These are phyloP conservation scores for Timema podura DNA, from an alignment of 2,888 invertebrate species.

Conservation along the genomic window DNA sequence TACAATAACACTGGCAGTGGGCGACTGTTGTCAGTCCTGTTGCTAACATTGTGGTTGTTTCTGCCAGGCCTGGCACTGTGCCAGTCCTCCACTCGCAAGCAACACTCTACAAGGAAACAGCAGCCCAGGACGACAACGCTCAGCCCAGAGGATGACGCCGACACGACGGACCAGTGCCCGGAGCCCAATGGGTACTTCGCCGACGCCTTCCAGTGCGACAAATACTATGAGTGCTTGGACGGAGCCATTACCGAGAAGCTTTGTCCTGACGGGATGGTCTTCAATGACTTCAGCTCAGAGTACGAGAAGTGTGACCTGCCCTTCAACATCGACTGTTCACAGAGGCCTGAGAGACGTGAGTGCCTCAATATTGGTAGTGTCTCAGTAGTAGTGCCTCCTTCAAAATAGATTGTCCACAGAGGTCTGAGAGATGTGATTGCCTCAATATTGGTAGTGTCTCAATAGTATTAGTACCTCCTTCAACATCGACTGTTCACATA, in stretches of 20 bases:
- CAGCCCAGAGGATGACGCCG: slow-evolving; percentile 38
- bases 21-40: too few species aligned
- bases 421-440: too few species aligned
- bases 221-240: slow-evolving; percentile 74
- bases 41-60: too few species aligned
- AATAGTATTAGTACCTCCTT: too few species aligned
- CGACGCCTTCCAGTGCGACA: slow-evolving; percentile 82
- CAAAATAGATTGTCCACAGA: too few species aligned
- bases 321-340: slow-evolving; percentile 78
- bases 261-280: slow-evolving; percentile 86
- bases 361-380: too few species aligned
- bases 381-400: background rate
- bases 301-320: slow-evolving; percentile 86
- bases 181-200: slow-evolving; percentile 80
- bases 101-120: slow-evolving; percentile 28
- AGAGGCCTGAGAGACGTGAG: slow-evolving; percentile 76
- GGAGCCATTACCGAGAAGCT: slow-evolving; percentile 69
- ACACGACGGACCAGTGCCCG: slow-evolving; percentile 64
- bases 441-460: too few species aligned
- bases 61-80: background rate
- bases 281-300: slow-evolving; percentile 76
- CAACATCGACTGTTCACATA: slow-evolving; percentile 76
- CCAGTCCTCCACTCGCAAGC: slow-evolving; percentile 21
- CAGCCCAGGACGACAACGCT: slow-evolving; percentile 17
- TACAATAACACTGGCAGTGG: too few species aligned